phyloP scores from a whole-genome alignment of 2,113 vertebrate species.

The Protomyctophum bolini region DNA sequence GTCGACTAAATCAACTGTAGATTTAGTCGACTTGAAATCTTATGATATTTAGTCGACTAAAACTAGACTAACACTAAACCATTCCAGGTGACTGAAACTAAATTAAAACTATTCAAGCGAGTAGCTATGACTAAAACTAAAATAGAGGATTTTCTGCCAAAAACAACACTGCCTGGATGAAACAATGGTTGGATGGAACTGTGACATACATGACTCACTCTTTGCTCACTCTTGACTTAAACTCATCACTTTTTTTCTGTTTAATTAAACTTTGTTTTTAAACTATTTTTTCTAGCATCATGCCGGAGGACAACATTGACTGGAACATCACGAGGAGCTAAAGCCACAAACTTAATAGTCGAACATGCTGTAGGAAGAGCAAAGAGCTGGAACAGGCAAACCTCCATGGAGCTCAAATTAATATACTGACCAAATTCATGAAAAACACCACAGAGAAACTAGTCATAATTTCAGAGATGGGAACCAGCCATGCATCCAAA shows the following conservation, averaged over 20 bases:
- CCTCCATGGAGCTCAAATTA: not conserved
- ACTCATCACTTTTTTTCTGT: constrained; percentile 36
- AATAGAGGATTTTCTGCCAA: too few relatives aligned
- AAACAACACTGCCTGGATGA: too few relatives aligned
- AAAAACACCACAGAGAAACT: constrained; percentile 14
- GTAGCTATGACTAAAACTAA: too few relatives aligned
- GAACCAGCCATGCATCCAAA: constrained; percentile 23
- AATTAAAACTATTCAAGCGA: too few relatives aligned
- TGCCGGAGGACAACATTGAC: constrained; percentile 62
- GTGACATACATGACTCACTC: constrained; percentile 43
- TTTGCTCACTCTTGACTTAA: constrained; percentile 41
- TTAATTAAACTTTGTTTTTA: not conserved
- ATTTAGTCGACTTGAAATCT: too few relatives aligned
- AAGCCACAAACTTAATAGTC: constrained; percentile 53
- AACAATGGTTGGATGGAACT: constrained; percentile 33
- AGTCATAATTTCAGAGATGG: constrained; percentile 26
- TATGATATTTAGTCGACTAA: too few relatives aligned
- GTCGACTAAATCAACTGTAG: too few relatives aligned
- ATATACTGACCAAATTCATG: constrained; percentile 6
- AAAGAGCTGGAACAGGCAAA: constrained; percentile 26
- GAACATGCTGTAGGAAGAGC: constrained; percentile 59
- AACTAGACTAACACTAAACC: too few relatives aligned
- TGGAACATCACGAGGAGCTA: constrained; percentile 57
- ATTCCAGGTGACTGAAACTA: too few relatives aligned
- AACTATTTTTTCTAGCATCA: constrained; percentile 53